phyloP scores from a whole-genome alignment of 2,113 vertebrate genomes.

The Prochilodus magdalenae region DNA sequence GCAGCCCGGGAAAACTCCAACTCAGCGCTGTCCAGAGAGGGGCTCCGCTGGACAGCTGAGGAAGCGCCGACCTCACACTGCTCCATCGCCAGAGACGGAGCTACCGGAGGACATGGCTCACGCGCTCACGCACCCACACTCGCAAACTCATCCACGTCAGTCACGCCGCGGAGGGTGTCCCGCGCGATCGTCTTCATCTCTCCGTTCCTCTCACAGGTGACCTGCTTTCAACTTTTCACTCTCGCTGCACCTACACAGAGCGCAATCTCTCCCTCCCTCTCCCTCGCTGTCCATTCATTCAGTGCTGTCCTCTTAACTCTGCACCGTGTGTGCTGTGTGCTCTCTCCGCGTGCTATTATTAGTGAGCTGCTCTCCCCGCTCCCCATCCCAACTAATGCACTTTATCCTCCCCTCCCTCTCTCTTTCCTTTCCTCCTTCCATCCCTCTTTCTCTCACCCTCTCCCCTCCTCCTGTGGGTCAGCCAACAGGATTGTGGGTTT shows the following conservation, averaged over 20 bases:
- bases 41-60: conserved; percentile 81
- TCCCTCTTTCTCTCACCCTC: background rate
- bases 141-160: background rate
- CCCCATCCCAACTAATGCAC: background rate
- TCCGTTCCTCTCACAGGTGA: background rate
- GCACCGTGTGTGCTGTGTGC: background rate
- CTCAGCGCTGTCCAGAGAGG: conserved; percentile 87
- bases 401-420: conserved; percentile 12
- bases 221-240: conserved; percentile 30
- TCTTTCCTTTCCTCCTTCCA: background rate
- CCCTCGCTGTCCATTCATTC: conserved; percentile 1
- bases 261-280: conserved; percentile 10
- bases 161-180: background rate
- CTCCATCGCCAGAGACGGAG: conserved; percentile 77
- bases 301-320: background rate
- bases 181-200: background rate
- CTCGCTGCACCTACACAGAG: conserved; percentile 1
- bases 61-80: conserved; percentile 88
- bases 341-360: background rate
- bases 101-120: background rate
- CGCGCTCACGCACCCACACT: background rate
- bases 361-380: background rate
- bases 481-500: conserved; percentile 65
- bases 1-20: conserved; percentile 82
- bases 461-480: conserved; percentile 57